phyloP scores from a whole-genome alignment of 1,140 invertebrate genomes.

The Camponotus floridanus region DNA sequence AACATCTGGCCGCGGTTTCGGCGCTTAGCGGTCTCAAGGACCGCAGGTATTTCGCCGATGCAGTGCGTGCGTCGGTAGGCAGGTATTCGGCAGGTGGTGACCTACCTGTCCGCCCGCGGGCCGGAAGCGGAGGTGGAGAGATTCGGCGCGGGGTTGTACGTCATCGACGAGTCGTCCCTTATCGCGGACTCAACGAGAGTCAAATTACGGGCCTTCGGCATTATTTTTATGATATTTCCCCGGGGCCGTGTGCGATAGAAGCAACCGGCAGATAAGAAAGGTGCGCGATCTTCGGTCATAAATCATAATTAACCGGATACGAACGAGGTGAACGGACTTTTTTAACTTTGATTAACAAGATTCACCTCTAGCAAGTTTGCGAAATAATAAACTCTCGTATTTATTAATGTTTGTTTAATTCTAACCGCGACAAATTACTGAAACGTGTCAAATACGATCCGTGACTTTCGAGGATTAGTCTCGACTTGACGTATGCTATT shows the following conservation, averaged over 20 bases:
- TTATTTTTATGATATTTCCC: constrained; percentile 36
- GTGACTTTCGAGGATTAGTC: constrained; percentile 40
- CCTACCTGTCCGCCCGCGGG: constrained; percentile 61
- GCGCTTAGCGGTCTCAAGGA: constrained; percentile 64
- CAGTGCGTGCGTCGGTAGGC: constrained; percentile 50
- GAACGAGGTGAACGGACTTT: background rate
- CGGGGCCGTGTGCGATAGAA: background rate
- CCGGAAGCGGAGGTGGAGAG: constrained; percentile 74
- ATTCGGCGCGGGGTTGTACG: constrained; percentile 58
- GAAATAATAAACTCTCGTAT: background rate
- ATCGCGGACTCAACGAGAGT: constrained; percentile 53
- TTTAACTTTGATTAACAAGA: background rate
- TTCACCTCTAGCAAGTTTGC: background rate
- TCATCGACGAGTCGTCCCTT: constrained; percentile 68
- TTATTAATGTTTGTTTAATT: constrained; percentile 20
- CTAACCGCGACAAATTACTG: constrained; percentile 1
- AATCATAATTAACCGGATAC: constrained; percentile 24
- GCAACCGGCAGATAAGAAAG: constrained; percentile 14
- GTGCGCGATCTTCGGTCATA: constrained; percentile 13
- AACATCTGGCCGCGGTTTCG: constrained; percentile 77
- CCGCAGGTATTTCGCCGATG: constrained; percentile 68
- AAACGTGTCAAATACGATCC: background rate
- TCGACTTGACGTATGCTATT: constrained; percentile 18
- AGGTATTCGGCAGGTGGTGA: constrained; percentile 72
- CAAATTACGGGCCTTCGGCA: constrained; percentile 30